Base-by-base conservation (phyloP, 2,797 vertebrate genomes). In the Luscinia megarhynchos region DNA sequence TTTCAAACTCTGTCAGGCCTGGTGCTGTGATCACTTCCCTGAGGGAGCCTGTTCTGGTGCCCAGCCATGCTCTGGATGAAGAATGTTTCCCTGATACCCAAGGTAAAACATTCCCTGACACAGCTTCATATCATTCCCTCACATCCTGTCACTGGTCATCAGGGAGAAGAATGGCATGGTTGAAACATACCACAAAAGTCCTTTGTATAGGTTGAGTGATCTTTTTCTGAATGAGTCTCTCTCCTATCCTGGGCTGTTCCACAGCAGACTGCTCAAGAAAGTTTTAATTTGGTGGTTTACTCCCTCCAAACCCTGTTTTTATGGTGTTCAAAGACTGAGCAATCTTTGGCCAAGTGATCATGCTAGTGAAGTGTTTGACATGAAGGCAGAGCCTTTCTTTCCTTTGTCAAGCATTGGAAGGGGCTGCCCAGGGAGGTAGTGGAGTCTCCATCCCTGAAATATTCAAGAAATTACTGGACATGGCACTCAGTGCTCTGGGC, bases 41-140 rank as follows among this genome's bases (percentile, higher is more conserved):
- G 30, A n/a, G 23, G 13, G 48, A 54, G 9, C 29, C 13, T 15
- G 13, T 61, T 77, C 40, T 61, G 46, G 24, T 61, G n/a, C 34
- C 10, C 46, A 61, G 0, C 13, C 55, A 61, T 0, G 0, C 19
- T 77, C 13, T 12, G 13, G 11, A 13, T 54, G 55, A 69, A 61
- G 24, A 30, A 69, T 21, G 11, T 11, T 40, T 68, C 54, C 55
- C 40, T 46, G 14, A 46, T 46, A 12, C 4, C 21, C 48, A 15
- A 5, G 16, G 16, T 30, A 34, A 30, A 29, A 40, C 24, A 29
- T 85, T 40, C 40, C 29, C 29, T 46, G 63, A 26, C 48, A 61
- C 10, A 69, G 55, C 12, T 61, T 77, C n/a, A 54, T 12, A 34
- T 24, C 40, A 34, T 54, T 61, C 48, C 24, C 30, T 54, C 24